Conservation (phyloP, 2,797 vertebrate species). For the Micromesistius poutassou region DNA sequence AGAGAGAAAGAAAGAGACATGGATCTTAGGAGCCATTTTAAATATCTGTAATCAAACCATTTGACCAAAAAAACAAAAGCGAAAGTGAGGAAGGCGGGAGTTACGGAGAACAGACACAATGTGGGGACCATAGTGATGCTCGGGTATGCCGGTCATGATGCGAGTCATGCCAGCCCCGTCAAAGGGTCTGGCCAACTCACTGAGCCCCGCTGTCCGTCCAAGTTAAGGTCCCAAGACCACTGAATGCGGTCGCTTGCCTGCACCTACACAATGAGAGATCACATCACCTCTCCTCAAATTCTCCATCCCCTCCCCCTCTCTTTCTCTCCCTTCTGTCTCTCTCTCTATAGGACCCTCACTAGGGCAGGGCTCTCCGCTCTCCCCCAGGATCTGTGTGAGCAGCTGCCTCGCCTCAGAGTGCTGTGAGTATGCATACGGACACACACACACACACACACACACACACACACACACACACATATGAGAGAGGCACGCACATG, state of each 20-base stretch:
- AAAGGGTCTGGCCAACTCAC: conserved; percentile 48
- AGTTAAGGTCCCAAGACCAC: conserved; percentile 46
- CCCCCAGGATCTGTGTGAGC: conserved; percentile 86
- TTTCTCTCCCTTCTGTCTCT: conserved; percentile 23
- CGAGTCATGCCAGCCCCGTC: conserved; percentile 45
- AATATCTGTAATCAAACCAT: neutral
- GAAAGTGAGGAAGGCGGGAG: conserved; percentile 15
- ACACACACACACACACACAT: too few relatives aligned
- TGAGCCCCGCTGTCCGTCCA: conserved; percentile 48
- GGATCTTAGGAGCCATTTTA: conserved; percentile 1
- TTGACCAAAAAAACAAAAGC: neutral
- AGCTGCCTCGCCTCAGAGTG: conserved; percentile 85
- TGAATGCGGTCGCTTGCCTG: conserved; percentile 44
- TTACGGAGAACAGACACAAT: conserved; percentile 25
- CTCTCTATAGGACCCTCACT: conserved; percentile 84
- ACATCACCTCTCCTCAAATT: conserved; percentile 18
- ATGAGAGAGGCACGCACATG: conserved; percentile 7
- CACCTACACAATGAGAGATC: conserved; percentile 54
- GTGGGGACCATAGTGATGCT: conserved; percentile 2
- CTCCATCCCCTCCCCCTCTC: conserved; percentile 27
- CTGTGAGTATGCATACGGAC: conserved; percentile 79
- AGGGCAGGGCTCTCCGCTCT: conserved; percentile 83
- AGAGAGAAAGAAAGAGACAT: conserved; percentile 9
- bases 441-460: conserved; percentile 2
- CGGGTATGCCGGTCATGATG: conserved; percentile 10